These are phyloP conservation scores for Ochropleura plecta DNA, from an alignment of 2,888 invertebrate genomes.

Conservation along the genomic window DNA sequence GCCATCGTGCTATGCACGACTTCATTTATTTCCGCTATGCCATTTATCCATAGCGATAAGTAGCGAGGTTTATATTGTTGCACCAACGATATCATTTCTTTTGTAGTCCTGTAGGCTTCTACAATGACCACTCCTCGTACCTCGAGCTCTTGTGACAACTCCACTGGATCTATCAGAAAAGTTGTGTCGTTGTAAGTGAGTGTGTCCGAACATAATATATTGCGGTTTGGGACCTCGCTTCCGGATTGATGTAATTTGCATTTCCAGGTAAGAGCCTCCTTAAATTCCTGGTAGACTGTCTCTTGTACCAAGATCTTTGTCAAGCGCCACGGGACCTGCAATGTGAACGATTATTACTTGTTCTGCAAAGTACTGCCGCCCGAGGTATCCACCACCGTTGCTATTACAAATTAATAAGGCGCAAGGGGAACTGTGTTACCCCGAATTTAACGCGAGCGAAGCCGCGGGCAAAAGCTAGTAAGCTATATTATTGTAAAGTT, in stretches of 20 bases:
- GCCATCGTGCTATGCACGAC: conserved; percentile 65
- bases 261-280: conserved; percentile 71
- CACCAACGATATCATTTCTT: conserved; percentile 75
- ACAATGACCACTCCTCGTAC: conserved; percentile 52
- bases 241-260: conserved; percentile 47
- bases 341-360: conserved; percentile 22
- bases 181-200: conserved; percentile 56
- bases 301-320: conserved; percentile 77
- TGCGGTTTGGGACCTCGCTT: neutral
- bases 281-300: conserved; percentile 72
- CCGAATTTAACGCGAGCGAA: too few species aligned
- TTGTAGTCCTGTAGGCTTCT: conserved; percentile 78
- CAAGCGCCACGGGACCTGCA: conserved; percentile 76
- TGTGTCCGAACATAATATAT: conserved; percentile 22
- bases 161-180: conserved; percentile 67
- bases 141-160: neutral
- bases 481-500: too few species aligned
- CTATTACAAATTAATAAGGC: too few species aligned
- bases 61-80: conserved; percentile 58
- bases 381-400: too few species aligned
- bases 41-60: conserved; percentile 77
- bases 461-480: too few species aligned
- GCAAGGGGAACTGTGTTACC: too few species aligned
- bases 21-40: conserved; percentile 75
- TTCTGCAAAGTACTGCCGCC: too few species aligned